phyloP scores from a whole-genome alignment of 2,888 invertebrate genomes.

The Hyles lineata region DNA sequence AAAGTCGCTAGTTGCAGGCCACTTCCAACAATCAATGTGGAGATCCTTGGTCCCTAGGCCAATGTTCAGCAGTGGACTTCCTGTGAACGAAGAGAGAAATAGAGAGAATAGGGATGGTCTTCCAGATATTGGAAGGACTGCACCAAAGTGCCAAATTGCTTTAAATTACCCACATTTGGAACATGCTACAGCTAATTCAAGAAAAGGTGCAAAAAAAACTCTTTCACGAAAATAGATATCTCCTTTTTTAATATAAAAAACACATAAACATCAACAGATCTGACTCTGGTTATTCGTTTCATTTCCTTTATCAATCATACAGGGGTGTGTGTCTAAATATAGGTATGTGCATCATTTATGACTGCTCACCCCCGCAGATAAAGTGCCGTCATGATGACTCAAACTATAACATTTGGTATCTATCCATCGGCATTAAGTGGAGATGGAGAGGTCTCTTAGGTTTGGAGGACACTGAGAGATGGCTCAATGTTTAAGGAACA shows the following conservation, averaged over 20 bases:
- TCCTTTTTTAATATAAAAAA: background rate
- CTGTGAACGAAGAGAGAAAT: too few species aligned
- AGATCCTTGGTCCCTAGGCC: too few species aligned
- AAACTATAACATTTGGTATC: conserved; percentile 73
- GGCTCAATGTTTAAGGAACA: background rate
- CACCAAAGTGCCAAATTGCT: too few species aligned
- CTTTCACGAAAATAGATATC: too few species aligned
- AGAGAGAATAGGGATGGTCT: too few species aligned
- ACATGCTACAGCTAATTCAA: too few species aligned
- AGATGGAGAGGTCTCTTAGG: conserved; percentile 45
- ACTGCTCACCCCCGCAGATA: conserved; percentile 48
- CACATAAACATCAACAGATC: background rate
- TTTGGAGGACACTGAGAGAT: conserved; percentile 45
- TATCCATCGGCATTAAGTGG: conserved; percentile 76
- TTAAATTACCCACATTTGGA: too few species aligned
- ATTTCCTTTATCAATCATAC: conserved; percentile 25
- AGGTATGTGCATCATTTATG: conserved; percentile 33
- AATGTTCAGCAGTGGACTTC: too few species aligned
- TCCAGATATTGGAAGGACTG: too few species aligned
- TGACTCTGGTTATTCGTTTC: background rate
- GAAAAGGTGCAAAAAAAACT: too few species aligned
- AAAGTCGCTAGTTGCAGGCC: too few species aligned
- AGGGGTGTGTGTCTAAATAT: background rate
- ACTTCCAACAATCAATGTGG: too few species aligned
- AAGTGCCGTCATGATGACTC: conserved; percentile 71